These are phyloP conservation scores for Pygoscelis antarcticus DNA, from an alignment of 2,113 vertebrate genomes.

Conservation along the genomic window DNA sequence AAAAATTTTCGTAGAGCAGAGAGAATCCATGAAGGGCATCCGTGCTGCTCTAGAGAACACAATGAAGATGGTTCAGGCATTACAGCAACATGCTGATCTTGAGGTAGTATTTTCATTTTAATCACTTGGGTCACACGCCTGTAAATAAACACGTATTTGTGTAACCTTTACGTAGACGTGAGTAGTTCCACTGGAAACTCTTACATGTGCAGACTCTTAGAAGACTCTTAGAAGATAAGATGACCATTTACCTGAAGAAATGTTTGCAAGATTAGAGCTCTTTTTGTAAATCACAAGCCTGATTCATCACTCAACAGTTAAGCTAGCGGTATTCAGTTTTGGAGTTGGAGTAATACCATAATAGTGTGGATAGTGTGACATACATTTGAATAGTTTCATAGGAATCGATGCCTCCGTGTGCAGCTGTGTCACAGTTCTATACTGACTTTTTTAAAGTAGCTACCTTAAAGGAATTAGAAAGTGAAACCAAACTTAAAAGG, in stretches of 20 bases:
- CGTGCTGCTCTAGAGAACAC: conserved; percentile 73
- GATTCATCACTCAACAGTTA: background rate
- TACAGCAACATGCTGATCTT: conserved; percentile 73
- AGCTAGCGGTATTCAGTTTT: background rate
- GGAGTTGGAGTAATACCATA: background rate
- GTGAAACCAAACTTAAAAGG: background rate
- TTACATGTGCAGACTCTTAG: rapidly evolving
- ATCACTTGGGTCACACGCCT: background rate
- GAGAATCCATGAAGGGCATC: conserved; percentile 80
- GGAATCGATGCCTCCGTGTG: background rate
- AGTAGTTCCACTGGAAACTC: background rate
- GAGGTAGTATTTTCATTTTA: conserved; percentile 75
- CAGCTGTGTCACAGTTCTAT: background rate
- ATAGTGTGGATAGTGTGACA: background rate
- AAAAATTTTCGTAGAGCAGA: conserved; percentile 76
- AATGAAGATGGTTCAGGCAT: conserved; percentile 65
- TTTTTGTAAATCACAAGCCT: background rate
- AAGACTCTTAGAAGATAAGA: background rate
- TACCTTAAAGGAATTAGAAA: background rate
- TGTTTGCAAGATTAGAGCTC: background rate
- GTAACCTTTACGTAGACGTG: rapidly evolving
- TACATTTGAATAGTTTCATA: background rate
- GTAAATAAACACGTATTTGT: rapidly evolving
- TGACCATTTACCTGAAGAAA: background rate
- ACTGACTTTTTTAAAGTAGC: background rate